Conservation (phyloP, 1,140 invertebrate genomes). For the Dendroctonus valens region DNA sequence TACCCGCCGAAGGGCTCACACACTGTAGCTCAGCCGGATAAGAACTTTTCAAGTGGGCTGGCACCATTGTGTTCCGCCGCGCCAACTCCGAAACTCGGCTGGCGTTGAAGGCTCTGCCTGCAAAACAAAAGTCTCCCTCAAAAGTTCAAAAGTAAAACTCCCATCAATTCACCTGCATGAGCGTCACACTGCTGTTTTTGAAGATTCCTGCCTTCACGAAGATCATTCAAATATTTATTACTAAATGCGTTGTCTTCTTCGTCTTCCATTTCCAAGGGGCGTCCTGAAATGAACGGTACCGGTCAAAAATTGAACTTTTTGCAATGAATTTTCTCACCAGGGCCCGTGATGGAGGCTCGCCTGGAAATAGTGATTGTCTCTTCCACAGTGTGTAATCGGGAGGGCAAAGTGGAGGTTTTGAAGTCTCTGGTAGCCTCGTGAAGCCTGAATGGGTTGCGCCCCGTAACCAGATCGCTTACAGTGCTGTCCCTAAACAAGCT, state of each 20-base stretch:
- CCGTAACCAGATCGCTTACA: constrained; percentile 5
- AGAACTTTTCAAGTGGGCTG: constrained; percentile 83
- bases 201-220: constrained; percentile 54
- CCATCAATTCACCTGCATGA: not conserved
- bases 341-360: constrained; percentile 37
- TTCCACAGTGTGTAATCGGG: constrained; percentile 11
- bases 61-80: constrained; percentile 80
- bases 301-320: not conserved
- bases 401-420: constrained; percentile 23
- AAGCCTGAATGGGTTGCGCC: constrained; percentile 13
- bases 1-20: constrained; percentile 52
- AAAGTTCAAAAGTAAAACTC: not conserved
- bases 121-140: not conserved
- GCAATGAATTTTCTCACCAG: constrained; percentile 28
- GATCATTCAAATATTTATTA: constrained; percentile 68
- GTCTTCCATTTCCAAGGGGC: constrained; percentile 72
- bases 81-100: constrained; percentile 69
- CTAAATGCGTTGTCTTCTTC: constrained; percentile 81
- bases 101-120: constrained; percentile 42
- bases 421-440: constrained; percentile 3
- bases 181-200: constrained; percentile 7
- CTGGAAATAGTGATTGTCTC: constrained; percentile 35
- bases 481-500: not conserved
- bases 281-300: constrained; percentile 24
- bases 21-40: constrained; percentile 86